Conservation (phyloP, 1,140 invertebrate species). For the Drosophila tani region DNA sequence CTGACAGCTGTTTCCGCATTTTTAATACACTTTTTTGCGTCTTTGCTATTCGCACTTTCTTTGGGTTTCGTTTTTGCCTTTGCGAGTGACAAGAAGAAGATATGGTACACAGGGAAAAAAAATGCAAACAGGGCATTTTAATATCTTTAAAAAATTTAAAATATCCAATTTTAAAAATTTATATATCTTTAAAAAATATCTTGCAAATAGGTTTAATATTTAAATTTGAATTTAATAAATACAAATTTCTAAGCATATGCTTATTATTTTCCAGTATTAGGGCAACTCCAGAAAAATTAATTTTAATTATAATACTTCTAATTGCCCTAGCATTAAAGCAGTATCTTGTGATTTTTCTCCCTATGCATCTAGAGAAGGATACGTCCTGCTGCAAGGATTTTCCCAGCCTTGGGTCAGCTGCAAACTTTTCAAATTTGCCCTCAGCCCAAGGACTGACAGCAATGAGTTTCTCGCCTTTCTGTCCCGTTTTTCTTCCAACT, state of each 20-base stretch:
- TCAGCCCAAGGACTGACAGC: conserved; percentile 62
- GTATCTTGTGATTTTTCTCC: not conserved
- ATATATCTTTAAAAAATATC: too few relatives aligned
- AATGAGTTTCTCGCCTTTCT: conserved; percentile 76
- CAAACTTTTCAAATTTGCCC: conserved; percentile 78
- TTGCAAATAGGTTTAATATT: too few relatives aligned
- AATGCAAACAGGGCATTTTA: too few relatives aligned
- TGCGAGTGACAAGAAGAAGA: conserved; percentile 60
- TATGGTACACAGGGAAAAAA: conserved; percentile 6
- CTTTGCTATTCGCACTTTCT: conserved; percentile 47
- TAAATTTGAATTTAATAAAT: too few relatives aligned
- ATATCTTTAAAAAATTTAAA: too few relatives aligned
- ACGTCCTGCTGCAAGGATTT: conserved; percentile 62
- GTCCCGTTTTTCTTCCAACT: conserved; percentile 32
- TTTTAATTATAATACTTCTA: too few relatives aligned
- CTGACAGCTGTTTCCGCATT: conserved; percentile 83
- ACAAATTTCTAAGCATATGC: too few relatives aligned
- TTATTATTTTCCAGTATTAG: too few relatives aligned
- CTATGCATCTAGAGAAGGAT: conserved; percentile 5
- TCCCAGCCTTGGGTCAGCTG: conserved; percentile 46
- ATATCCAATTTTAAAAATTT: too few relatives aligned
- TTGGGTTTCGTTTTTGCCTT: conserved; percentile 54
- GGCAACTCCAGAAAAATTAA: too few relatives aligned
- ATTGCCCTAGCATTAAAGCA: too few relatives aligned
- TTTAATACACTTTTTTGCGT: conserved; percentile 71